Evolutionary conservation across 2,113 vertebrate genomes (phyloP).

Genomic region (Oreotragus oreotragus): DNA sequence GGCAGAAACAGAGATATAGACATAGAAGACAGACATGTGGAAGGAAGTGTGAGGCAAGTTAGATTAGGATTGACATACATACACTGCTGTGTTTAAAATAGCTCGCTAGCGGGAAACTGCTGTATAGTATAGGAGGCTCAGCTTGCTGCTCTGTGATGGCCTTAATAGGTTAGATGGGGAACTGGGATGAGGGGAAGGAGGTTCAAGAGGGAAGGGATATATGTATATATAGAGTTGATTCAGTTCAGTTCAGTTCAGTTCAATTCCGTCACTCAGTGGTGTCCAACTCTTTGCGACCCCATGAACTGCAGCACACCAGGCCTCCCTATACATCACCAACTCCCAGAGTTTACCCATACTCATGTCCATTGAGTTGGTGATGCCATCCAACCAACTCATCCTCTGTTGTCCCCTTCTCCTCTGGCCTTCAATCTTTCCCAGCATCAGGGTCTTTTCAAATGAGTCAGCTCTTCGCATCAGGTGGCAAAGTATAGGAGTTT

Average conservation of each 20-base stretch:
- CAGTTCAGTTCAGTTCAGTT: neutral
- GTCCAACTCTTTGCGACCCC: rapidly evolving
- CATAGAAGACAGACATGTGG: neutral
- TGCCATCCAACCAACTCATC: neutral
- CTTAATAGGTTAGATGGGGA: neutral
- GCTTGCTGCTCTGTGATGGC: neutral
- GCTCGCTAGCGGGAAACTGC: too few species aligned
- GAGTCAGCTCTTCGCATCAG: neutral
- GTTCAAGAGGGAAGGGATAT: neutral
- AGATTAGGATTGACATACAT: neutral
- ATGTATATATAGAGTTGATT: neutral
- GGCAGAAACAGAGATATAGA: neutral
- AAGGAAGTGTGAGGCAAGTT: neutral
- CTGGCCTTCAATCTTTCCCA: neutral
- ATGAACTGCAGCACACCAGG: neutral
- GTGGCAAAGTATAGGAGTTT: neutral
- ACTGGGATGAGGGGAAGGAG: too few species aligned
- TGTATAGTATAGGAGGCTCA: neutral
- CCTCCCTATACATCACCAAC: neutral
- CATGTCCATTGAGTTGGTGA: neutral
- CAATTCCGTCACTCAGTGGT: neutral
- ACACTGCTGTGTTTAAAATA: neutral
- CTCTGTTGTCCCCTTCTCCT: neutral
- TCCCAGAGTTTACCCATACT: neutral
- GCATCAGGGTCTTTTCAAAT: neutral